These are phyloP conservation scores for Vicugna pacos DNA, from an alignment of 2,113 vertebrate genomes.

Conservation along the genomic window DNA sequence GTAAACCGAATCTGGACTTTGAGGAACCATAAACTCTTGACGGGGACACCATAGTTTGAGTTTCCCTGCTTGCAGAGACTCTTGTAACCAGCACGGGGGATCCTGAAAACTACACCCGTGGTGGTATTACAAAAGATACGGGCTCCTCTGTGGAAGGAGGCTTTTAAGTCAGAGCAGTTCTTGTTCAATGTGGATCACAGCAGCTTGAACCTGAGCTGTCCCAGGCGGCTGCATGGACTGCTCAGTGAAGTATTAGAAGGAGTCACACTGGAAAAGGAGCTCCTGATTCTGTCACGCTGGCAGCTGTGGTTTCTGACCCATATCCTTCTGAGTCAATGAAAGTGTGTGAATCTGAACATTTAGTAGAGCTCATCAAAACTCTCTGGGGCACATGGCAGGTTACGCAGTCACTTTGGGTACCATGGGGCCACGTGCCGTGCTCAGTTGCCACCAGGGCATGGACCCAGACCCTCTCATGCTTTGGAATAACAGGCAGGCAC, in stretches of 20 bases:
- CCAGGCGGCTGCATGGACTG: background rate
- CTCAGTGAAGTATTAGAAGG: background rate
- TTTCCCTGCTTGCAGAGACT: background rate
- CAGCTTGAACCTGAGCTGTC: background rate
- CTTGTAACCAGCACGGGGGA: background rate
- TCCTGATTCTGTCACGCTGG: background rate
- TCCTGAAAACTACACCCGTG: background rate
- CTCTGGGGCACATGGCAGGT: too few relatives aligned
- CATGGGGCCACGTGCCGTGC: background rate
- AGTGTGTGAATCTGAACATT: background rate
- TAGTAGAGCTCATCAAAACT: background rate
- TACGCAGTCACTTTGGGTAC: accelerated
- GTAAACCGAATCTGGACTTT: background rate
- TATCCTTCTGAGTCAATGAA: background rate
- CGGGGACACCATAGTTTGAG: background rate
- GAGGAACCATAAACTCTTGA: background rate
- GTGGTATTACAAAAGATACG: background rate
- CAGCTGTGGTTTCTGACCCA: background rate
- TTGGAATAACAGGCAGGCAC: background rate
- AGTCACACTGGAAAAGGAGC: background rate
- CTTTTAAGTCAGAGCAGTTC: background rate
- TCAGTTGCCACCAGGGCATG: background rate
- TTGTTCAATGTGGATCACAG: background rate
- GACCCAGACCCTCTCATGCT: background rate
- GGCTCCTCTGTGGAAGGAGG: background rate